phyloP scores from a whole-genome alignment of 1,140 invertebrate genomes.

The Drosophila guanche region DNA sequence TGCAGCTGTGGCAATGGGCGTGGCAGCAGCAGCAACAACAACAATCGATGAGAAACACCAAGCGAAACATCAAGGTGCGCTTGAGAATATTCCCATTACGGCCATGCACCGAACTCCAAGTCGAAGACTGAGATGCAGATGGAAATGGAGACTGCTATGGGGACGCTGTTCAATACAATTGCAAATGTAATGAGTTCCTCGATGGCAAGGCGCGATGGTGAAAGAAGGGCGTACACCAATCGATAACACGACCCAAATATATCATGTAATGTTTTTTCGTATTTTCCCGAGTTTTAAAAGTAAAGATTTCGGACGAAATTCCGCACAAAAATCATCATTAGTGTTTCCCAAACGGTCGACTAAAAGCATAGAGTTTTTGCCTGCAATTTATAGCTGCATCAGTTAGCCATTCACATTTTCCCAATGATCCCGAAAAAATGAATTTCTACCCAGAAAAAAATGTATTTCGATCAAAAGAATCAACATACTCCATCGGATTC shows the following conservation, averaged over 20 bases:
- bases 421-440: no score
- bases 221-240: neutral
- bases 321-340: no score
- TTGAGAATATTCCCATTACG: constrained; percentile 46
- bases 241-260: no score
- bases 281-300: neutral
- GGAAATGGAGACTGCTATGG: neutral
- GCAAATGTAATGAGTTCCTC: constrained; percentile 48
- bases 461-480: no score
- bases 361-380: no score
- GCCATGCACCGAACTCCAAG: constrained; percentile 18
- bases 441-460: no score
- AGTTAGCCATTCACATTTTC: no score
- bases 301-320: neutral
- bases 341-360: no score
- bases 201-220: neutral
- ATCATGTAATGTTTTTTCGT: no score
- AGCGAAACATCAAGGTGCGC: constrained; percentile 11
- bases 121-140: no score
- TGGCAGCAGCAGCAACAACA: constrained; percentile 19
- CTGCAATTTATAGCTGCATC: no score
- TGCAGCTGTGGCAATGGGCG: constrained; percentile 20
- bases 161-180: constrained; percentile 46
- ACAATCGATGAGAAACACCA: neutral
- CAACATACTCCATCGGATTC: no score